Conservation (phyloP, 1,140 invertebrate species). For the Papilio helenus region DNA sequence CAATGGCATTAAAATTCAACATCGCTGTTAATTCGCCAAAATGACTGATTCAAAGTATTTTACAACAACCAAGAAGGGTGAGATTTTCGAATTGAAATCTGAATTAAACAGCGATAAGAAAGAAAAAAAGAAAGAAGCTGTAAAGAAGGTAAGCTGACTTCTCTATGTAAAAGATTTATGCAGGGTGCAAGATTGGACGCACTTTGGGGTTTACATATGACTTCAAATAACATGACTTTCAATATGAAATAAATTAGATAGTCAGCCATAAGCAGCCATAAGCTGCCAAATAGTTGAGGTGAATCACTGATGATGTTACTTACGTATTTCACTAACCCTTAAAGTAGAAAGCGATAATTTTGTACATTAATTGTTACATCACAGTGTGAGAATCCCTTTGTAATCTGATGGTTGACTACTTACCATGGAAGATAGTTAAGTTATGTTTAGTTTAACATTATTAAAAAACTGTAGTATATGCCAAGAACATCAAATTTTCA, state of each 20-base stretch:
- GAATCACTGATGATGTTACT: neutral
- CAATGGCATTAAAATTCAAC: neutral
- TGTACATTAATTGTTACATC: neutral
- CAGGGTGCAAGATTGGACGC: neutral
- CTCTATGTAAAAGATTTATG: conserved; percentile 1
- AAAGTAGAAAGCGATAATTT: neutral
- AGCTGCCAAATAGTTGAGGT: neutral
- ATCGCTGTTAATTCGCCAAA: conserved; percentile 55
- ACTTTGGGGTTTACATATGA: neutral
- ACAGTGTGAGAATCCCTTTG: neutral
- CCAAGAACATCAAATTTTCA: neutral
- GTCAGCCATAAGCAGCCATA: too few relatives aligned
- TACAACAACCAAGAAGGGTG: conserved; percentile 99
- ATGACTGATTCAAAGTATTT: conserved; percentile 99
- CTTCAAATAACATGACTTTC: neutral
- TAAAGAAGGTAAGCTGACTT: conserved; percentile 92
- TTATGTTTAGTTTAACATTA: too few relatives aligned
- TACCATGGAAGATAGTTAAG: too few relatives aligned
- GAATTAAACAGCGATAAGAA: conserved; percentile 99
- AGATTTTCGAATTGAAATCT: conserved; percentile 99
- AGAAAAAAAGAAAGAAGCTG: conserved; percentile 99
- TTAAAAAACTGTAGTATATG: neutral
- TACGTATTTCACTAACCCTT: too few relatives aligned
- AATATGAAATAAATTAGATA: too few relatives aligned
- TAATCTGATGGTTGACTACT: too few relatives aligned